Evolutionary conservation across 64 coral and sea anemone species (phyloP).

Genomic region (Catalaphyllia jardinei): DNA sequence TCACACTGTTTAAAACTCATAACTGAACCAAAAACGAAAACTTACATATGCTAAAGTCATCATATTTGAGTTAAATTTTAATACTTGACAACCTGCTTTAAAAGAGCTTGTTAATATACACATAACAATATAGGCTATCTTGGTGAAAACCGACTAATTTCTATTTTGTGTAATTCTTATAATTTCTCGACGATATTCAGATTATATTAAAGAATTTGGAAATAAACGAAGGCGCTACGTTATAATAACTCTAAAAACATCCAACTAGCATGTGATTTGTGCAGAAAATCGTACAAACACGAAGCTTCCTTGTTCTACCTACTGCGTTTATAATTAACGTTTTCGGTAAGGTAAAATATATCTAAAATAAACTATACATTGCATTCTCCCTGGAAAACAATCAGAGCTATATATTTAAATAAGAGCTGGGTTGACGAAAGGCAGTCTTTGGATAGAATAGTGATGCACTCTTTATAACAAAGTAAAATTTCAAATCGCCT

Average conservation of each 20-base stretch:
- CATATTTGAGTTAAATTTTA: neutral
- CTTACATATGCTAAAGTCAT: neutral
- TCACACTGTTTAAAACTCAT: neutral
- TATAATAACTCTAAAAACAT: neutral
- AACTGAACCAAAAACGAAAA: constrained; percentile 3
- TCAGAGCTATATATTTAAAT: neutral
- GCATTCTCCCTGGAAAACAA: neutral
- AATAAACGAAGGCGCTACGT: neutral
- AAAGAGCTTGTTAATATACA: neutral
- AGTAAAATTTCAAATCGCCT: too few species aligned
- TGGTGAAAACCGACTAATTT: neutral
- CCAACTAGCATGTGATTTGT: neutral
- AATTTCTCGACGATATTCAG: neutral
- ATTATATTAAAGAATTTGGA: neutral
- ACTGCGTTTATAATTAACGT: neutral
- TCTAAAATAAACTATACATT: neutral
- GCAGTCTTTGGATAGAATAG: too few species aligned
- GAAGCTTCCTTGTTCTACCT: neutral
- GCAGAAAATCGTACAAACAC: neutral
- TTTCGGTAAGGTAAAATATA: neutral
- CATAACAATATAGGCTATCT: neutral
- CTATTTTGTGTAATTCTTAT: too few species aligned
- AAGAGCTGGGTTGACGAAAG: neutral
- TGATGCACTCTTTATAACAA: too few species aligned
- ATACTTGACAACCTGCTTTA: neutral